Evolutionary conservation across 2,888 invertebrate species (phyloP), one percentile per base, ranked within the genome.

Genomic region (Sussaba pulchella): DNA sequence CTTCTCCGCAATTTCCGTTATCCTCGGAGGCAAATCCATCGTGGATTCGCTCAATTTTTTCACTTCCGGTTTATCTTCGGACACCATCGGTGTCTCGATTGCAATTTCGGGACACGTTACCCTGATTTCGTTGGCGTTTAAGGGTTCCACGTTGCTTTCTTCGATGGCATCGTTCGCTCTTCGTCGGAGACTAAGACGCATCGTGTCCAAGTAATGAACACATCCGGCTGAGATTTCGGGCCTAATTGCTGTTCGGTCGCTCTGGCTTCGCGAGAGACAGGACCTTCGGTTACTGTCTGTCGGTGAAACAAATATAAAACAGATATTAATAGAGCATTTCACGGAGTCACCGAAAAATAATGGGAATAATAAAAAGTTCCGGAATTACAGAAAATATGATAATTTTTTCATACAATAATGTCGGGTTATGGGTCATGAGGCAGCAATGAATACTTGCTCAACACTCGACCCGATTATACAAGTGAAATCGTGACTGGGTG

Each of bases 141-240:
- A 10, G 6, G 52, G 39, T 21, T 50, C 52, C 21, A 17, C 45
- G 31, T 5, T 3, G 21, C 54, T 64, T 36, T 82, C 70, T 12
- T 31, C 57, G 14, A 61, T 36, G 24, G 24, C 4, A 14, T 94
- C 93, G 89, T 95, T 94, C 87, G 93, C 93, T 83, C 93, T 93
- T 91, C 94, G 95, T 10, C 92, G 91, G 70, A 95, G 93, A 85
- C 97, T 94, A 86, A 97, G 93, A 24, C 97, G 96, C 96, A 97
- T 97, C 26, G 97, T 97, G 91, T 98, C 97, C 89, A 96, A 94
- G 91, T 96, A 96, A 80, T 94, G 94, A 9, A 95, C 94, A 66
- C 94, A 93, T 12, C 93, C 92, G 10, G 89, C 93, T 92, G 93
- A 89, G 88, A 92, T 83, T 92, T 91, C 84, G 88, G 93, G 82